Evolutionary conservation across 1,140 invertebrate species (phyloP), one percentile per base, ranked within the genome.

Genomic region (Drosophila ficusphila): DNA sequence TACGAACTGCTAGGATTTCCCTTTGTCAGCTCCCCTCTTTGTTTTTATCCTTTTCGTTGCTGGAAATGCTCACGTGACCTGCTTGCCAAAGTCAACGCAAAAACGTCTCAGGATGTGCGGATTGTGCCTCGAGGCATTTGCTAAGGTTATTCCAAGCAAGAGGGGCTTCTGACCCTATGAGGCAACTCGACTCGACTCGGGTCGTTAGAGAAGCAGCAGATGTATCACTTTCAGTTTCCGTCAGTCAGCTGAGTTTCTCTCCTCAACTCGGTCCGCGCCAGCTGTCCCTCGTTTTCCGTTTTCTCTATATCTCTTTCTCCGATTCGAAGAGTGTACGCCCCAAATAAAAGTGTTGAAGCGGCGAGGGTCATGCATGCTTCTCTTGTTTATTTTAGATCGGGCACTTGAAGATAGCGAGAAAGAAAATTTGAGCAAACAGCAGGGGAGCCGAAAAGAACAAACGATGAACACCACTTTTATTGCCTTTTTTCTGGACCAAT

Each of bases 161-260:
- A 42, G 46, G 27, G 31, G 33, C 42, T 21, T 48, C 38, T 48
- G 57, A 72, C 65, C 64, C 72, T 49, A 76, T 61, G 18, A 62
- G 25, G 18, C 38, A 18, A 44, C 11, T 11, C 34, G 8, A 14
- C 34, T 3, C 12, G 39, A 19, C 21, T 44, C 29, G 38, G 14
- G 51, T 60, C 69, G 54, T 79, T 79, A 12, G 67, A 48, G 39
- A 25, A 48, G 82, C 76, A 86, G 58, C 76, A 86, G 58, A 88
- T 86, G 73, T 71, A 86, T 88, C 74, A 86, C 82, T 88, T 82
- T 86, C 82, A 34, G 71, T 85, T 81, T 85, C 58, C 42, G 23
- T 25, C 41, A 34, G 57, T 70, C 81, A 76, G 81, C 71, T 81
- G 81, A 44, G 34, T 25, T 53, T 39, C 31, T 36, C 36, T 58